Base-by-base conservation (phyloP, 1,140 invertebrate genomes). In the Stegodyphus dumicola region DNA sequence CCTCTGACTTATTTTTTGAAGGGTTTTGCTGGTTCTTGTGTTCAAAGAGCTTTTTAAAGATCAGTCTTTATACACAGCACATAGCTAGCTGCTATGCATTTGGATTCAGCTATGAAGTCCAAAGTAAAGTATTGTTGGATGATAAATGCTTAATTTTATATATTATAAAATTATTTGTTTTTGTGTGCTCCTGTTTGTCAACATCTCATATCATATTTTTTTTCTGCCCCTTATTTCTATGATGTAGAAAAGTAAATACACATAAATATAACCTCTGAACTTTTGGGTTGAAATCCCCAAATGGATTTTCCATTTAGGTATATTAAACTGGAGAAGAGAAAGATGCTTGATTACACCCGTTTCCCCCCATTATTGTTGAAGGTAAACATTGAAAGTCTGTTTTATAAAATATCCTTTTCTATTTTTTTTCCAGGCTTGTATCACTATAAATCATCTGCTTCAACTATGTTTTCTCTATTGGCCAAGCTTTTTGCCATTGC, bases 61-160 rank as follows among this genome's bases (percentile, higher is more conserved):
- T 85, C 81, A 56, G 64, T 85, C 81, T 76, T 85, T 56, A 79
- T 67, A 70, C 77, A 67, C 67, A 52, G 69, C 65, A n/a, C 65
- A 67, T 67, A n/a, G 65, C 65, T 67, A n/a, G 65, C 65, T 67
- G 7, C 78, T 81, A 77, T 77, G 74, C 81, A 85, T 85, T 85
- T 85, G 81, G 81, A 85, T 85, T 85, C 81, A 76, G 52, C 81
- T 76, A 85, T 85, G 81, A 85, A 85, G 81, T 85, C 81, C 81
- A 85, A 85, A 85, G 81, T 85, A 85, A 85, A 85, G 81, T 85
- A 85, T 85, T 85, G 81, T 85, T 85, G 65, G 73, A 85, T 85
- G 81, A 85, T 85, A 85, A 74, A 74, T 83, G 80, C 78, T 83
- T 83, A 64, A 67, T 80, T 80, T 71, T 83, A 64, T 73, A 33